phyloP scores from a whole-genome alignment of 2,113 vertebrate genomes.

The Accipiter cooperii region DNA sequence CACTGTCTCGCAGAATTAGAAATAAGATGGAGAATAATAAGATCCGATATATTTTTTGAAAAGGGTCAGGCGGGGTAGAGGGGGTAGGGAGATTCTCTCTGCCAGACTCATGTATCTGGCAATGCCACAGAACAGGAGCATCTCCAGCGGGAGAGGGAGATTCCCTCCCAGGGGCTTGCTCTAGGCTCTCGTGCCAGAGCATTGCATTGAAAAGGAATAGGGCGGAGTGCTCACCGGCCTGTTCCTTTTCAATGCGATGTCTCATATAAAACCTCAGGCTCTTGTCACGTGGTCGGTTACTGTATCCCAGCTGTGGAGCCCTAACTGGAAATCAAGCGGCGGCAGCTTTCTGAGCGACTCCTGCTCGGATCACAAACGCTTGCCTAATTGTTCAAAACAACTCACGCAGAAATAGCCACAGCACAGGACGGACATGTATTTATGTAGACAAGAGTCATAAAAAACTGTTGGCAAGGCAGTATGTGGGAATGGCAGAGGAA shows the following conservation, averaged over 20 bases:
- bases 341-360: not conserved
- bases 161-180: not conserved
- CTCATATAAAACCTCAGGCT: not conserved
- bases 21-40: not conserved
- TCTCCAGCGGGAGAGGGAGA: not conserved
- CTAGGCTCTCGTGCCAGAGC: not conserved
- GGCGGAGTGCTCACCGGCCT: no score
- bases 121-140: not conserved
- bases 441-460: not conserved
- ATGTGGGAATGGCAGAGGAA: not conserved
- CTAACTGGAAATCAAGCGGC: not conserved
- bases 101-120: accelerated
- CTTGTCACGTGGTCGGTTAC: no score
- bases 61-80: not conserved
- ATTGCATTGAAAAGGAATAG: no score
- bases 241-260: accelerated
- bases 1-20: not conserved
- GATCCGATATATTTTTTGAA: not conserved
- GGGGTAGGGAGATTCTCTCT: not conserved
- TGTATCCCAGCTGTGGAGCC: not conserved
- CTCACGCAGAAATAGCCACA: not conserved
- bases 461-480: not conserved
- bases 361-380: accelerated
- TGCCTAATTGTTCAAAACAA: accelerated
- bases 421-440: accelerated